phyloP scores from a whole-genome alignment of 1,140 invertebrate genomes.

The Oreohelix idahoensis region DNA sequence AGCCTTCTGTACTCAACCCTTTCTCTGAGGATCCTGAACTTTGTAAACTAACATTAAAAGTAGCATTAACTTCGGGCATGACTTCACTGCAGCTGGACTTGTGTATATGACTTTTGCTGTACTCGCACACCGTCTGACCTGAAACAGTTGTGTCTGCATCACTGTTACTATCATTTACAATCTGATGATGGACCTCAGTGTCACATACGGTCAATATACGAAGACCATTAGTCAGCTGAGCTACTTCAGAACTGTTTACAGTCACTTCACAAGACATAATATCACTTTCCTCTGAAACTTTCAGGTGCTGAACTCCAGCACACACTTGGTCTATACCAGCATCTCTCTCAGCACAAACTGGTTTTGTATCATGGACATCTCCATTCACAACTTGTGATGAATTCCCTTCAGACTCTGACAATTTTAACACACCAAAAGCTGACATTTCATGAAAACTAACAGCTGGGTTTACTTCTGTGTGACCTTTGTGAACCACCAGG shows the following conservation, averaged over 20 bases:
- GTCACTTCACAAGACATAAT: constrained; percentile 21
- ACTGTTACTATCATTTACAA: not conserved
- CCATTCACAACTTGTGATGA: not conserved
- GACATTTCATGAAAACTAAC: not conserved
- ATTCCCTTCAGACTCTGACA: not conserved
- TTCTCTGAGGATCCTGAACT: not conserved
- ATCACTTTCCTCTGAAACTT: not conserved
- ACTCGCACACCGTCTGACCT: not conserved
- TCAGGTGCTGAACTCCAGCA: not conserved
- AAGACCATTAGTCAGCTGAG: not conserved
- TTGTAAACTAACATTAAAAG: not conserved
- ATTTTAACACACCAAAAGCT: not conserved
- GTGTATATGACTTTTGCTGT: not conserved
- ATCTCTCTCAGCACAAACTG: not conserved
- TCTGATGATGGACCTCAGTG: not conserved
- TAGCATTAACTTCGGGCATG: constrained; percentile 1
- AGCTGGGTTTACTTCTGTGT: not conserved
- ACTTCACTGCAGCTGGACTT: not conserved
- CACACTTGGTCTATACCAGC: not conserved
- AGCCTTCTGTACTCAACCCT: not conserved
- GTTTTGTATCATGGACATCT: not conserved
- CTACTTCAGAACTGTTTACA: not conserved
- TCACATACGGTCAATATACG: no score
- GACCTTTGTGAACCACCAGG: not conserved
- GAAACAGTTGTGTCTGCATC: no score